Percentiles rank a stretch among this genome's conserved stretches.
Conservation (phyloP, 2,888 invertebrate species). For the Hipparchia sbordonii region DNA sequence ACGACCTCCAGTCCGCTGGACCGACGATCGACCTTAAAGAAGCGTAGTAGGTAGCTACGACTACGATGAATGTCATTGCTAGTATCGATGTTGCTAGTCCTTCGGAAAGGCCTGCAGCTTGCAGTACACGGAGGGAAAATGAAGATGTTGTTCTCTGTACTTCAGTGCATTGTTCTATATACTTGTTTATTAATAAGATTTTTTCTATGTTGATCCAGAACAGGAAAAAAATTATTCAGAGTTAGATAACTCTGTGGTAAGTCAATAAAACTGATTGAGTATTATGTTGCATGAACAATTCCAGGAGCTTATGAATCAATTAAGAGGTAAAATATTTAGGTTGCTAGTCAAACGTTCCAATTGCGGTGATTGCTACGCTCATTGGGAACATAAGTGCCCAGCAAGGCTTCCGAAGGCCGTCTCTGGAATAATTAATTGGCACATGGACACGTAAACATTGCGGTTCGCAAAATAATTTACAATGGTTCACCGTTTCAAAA, state of each 20-base stretch:
- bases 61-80: too few species aligned
- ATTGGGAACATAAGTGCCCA: conserved; percentile 19
- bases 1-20: too few species aligned
- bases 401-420: conserved; percentile 51
- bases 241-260: background rate
- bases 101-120: too few species aligned
- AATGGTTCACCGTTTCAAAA: conserved; percentile 61
- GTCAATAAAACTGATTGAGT: background rate
- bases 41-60: too few species aligned
- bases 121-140: too few species aligned
- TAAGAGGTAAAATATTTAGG: conserved; percentile 18
- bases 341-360: conserved; percentile 21
- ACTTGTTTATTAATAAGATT: too few species aligned
- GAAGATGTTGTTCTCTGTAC: background rate
- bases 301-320: conserved; percentile 18
- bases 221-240: too few species aligned
- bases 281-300: conserved; percentile 7
- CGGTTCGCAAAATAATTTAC: conserved; percentile 62
- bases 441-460: conserved; percentile 51
- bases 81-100: too few species aligned
- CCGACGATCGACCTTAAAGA: too few species aligned
- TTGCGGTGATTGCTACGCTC: conserved; percentile 21
- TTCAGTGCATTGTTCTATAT: too few species aligned
- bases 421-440: conserved; percentile 46
- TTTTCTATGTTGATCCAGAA: too few species aligned